Evolutionary conservation across 1,140 invertebrate species (phyloP).

Genomic region (Panagrolaimus sp.): DNA sequence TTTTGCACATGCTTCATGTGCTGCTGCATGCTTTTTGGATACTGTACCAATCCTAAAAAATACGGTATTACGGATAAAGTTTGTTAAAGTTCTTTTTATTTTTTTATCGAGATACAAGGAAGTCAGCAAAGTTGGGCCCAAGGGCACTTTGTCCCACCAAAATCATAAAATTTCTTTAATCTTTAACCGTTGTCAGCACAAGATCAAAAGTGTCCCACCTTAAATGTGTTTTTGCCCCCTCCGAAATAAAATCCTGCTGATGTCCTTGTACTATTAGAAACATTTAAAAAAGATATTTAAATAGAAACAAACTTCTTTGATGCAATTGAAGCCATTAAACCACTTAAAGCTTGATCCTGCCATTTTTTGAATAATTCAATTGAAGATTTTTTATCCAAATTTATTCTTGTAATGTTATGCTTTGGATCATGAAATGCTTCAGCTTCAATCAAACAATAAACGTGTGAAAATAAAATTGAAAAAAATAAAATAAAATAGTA

Average conservation of each 20-base stretch:
- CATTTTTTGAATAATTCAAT: conserved; percentile 17
- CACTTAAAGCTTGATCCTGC: conserved; percentile 22
- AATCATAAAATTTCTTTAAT: no score
- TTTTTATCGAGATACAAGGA: no score
- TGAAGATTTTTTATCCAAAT: background rate
- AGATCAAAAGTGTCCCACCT: no score
- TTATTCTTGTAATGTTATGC: background rate
- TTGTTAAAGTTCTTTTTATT: no score
- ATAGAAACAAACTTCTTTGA: conserved; percentile 22
- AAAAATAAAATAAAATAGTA: no score
- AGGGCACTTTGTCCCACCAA: no score
- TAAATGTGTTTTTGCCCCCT: no score
- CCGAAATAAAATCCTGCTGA: background rate
- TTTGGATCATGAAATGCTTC: background rate
- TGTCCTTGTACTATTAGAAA: no score
- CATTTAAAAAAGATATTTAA: background rate
- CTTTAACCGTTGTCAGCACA: background rate
- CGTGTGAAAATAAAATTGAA: no score
- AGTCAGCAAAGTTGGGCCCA: no score
- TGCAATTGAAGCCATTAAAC: conserved; percentile 22
- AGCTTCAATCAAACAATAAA: background rate
- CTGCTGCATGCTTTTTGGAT: background rate
- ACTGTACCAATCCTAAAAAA: conserved; percentile 7
- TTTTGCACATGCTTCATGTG: conserved; percentile 4
- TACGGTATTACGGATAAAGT: no score